A percentile compares a stretch with the other conserved stretches of the same genome.
Evolutionary conservation across 1,140 invertebrate species (phyloP).

Genomic region (Drosophila sulfurigaster): DNA sequence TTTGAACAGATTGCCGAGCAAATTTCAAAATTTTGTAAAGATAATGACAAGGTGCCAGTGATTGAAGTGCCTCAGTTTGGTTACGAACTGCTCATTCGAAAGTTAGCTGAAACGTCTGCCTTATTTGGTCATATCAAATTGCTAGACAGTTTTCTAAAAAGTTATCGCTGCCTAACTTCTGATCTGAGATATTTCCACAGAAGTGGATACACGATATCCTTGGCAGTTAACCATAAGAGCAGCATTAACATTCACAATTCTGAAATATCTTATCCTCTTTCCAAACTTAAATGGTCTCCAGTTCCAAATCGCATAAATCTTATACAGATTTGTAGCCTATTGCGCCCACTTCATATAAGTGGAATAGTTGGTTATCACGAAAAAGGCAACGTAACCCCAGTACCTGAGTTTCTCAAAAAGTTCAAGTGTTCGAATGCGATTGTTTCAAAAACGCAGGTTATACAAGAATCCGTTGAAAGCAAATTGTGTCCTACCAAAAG

Average conservation of each 20-base stretch:
- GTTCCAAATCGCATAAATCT: slow-evolving; percentile 58
- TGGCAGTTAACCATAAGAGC: slow-evolving; percentile 1
- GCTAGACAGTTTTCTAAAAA: background rate
- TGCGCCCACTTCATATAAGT: slow-evolving; percentile 54
- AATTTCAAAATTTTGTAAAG: slow-evolving; percentile 4
- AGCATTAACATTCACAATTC: background rate
- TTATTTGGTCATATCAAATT: slow-evolving; percentile 56
- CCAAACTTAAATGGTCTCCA: slow-evolving; percentile 51
- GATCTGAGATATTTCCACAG: slow-evolving; percentile 30
- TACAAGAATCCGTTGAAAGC: background rate
- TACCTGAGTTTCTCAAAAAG: slow-evolving; percentile 49
- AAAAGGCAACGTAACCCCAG: slow-evolving; percentile 21
- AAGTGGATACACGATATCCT: background rate
- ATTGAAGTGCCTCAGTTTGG: slow-evolving; percentile 55
- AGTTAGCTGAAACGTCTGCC: slow-evolving; percentile 31
- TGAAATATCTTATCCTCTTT: background rate
- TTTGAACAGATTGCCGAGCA: slow-evolving; percentile 48
- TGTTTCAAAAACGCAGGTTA: background rate
- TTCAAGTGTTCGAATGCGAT: slow-evolving; percentile 27
- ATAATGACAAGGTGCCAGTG: background rate
- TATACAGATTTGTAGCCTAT: slow-evolving; percentile 62
- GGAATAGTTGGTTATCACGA: slow-evolving; percentile 56
- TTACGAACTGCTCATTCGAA: slow-evolving; percentile 50
- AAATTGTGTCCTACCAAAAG: background rate
- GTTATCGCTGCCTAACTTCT: slow-evolving; percentile 26